Percentiles rank a stretch among this genome's conserved stretches.
These are phyloP conservation scores for Eurosta solidaginis DNA, from an alignment of 1,140 invertebrate genomes.

Conservation along the genomic window DNA sequence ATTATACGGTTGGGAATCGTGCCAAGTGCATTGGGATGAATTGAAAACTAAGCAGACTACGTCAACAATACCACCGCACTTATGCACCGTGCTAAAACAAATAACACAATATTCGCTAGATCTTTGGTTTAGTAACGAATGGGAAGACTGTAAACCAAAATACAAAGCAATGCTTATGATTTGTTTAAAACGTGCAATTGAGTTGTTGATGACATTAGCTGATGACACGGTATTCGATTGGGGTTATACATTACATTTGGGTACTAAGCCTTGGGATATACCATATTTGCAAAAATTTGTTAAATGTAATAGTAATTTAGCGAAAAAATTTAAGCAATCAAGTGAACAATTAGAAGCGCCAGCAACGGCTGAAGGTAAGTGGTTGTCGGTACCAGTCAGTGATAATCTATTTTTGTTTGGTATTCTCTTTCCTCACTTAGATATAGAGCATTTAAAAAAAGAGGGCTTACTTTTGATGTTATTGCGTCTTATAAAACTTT, in stretches of 20 bases:
- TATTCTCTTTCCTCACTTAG: constrained; percentile 31
- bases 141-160: constrained; percentile 40
- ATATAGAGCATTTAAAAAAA: constrained; percentile 40
- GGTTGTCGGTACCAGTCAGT: background rate
- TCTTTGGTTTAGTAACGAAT: constrained; percentile 51
- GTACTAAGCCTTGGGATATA: constrained; percentile 43
- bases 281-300: constrained; percentile 43
- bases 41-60: constrained; percentile 2
- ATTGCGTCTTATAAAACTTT: constrained; percentile 47
- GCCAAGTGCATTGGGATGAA: constrained; percentile 35
- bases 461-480: constrained; percentile 44
- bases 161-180: constrained; percentile 40
- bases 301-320: background rate
- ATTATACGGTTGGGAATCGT: constrained; percentile 50
- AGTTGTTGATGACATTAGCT: constrained; percentile 37
- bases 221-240: constrained; percentile 44
- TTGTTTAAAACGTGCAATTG: constrained; percentile 37
- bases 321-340: constrained; percentile 7
- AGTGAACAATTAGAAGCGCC: constrained; percentile 46
- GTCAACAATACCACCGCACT: constrained; percentile 30
- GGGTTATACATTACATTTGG: constrained; percentile 44
- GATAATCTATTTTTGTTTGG: background rate
- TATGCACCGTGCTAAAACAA: constrained; percentile 40
- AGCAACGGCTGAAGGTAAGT: constrained; percentile 42
- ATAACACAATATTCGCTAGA: constrained; percentile 47